These are phyloP conservation scores for Montifringilla adamsi DNA, from an alignment of 2,113 vertebrate genomes.

Conservation along the genomic window DNA sequence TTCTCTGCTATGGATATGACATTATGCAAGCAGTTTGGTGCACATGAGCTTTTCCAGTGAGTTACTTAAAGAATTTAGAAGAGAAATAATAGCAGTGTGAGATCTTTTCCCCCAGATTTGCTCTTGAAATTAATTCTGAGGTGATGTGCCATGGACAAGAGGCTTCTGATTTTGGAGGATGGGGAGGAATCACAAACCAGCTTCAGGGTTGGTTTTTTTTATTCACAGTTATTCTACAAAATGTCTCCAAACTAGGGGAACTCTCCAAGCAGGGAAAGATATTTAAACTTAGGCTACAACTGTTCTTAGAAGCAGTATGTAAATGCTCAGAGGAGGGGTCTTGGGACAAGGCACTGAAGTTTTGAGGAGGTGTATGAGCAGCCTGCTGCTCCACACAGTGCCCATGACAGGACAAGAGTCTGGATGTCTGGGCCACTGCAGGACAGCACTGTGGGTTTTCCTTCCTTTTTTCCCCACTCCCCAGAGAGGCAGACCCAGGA, in stretches of 20 bases:
- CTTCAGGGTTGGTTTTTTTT: not conserved
- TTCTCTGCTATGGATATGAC: not conserved
- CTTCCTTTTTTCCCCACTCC: not conserved
- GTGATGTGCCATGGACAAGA: not conserved
- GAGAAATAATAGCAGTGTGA: not conserved
- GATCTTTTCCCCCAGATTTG: not conserved
- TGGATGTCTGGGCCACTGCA: accelerated
- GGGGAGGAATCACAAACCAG: not conserved
- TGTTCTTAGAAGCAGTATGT: not conserved
- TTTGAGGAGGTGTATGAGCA: accelerated
- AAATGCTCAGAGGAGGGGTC: not conserved
- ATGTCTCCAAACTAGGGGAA: not conserved
- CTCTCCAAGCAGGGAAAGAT: not conserved
- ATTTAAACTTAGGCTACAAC: not conserved
- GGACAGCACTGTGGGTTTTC: not conserved
- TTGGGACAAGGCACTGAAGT: not conserved
- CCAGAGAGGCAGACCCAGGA: not conserved
- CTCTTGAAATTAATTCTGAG: not conserved
- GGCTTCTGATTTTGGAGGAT: not conserved
- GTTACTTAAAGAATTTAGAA: not conserved
- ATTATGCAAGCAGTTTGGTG: not conserved
- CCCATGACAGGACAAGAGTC: not conserved
- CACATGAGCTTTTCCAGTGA: accelerated
- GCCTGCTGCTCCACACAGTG: no score
- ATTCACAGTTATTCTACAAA: not conserved